phyloP scores from a whole-genome alignment of 2,888 invertebrate genomes.

The Busseola fusca region DNA sequence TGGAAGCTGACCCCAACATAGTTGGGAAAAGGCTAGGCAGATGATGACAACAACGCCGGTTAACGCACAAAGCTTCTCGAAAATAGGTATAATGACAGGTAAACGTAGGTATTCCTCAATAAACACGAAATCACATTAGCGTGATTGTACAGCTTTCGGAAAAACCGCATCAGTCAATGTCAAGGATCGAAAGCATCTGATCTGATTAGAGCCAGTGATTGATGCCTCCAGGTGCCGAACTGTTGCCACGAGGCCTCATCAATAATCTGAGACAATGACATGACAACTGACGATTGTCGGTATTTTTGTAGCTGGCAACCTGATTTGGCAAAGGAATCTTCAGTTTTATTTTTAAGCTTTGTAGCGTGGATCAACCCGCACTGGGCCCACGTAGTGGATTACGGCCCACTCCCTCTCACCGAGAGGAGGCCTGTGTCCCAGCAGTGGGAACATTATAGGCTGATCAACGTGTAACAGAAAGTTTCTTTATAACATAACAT shows the following conservation, averaged over 20 bases:
- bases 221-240: constrained; percentile 65
- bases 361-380: no score
- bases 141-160: constrained; percentile 51
- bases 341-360: neutral
- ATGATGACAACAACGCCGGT: no score
- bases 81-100: neutral
- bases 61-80: neutral
- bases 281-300: constrained; percentile 31
- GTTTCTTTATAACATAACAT: neutral
- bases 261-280: constrained; percentile 48
- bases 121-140: constrained; percentile 56
- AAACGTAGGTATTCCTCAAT: constrained; percentile 22
- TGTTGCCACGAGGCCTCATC: constrained; percentile 36
- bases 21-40: no score
- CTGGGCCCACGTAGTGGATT: no score
- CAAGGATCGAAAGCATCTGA: constrained; percentile 63
- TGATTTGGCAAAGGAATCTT: neutral
- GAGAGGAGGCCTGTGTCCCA: no score
- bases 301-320: constrained; percentile 16
- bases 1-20: no score
- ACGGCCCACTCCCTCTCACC: no score
- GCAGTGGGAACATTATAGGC: no score
- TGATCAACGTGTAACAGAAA: neutral
- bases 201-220: constrained; percentile 67
- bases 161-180: constrained; percentile 71